Evolutionary conservation across 2,113 vertebrate species (phyloP), one percentile per base, ranked within the genome.

Genomic region (Puntigrus tetrazona): DNA sequence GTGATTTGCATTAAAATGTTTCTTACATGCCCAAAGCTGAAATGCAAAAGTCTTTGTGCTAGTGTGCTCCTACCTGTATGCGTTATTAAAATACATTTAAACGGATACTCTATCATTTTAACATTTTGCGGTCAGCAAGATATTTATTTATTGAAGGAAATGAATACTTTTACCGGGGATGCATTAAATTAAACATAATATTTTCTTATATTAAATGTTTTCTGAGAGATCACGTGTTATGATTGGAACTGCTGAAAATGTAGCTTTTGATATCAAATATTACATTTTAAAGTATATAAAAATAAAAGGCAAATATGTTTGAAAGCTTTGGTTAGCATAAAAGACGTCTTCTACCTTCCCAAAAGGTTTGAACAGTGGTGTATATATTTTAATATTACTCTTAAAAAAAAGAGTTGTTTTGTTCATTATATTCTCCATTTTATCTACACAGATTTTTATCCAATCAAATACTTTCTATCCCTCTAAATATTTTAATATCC

Each of bases 1-100:
- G 90, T 96, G 94, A 94, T 43, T 72, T 43, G 7, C 38, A 72
- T 72, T 41, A 13, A 25, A 70, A 9, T 7, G 5, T 52, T 22
- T 52, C 18, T 36, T 22, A 38, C 5, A 38, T 34, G 18, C 18
- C 38, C 65, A 69, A 69, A 69, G 34, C 18, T 69, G 38, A 52
- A 1, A 50, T 47, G 45, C 13, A 2, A 47, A 67, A 34, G 4
- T 67, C 6, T 65, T 3, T 34, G 36, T 22, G 31, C 65, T 36
- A 36, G 18, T 22, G 18, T 7, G 5, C 63, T 67, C 31, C 8
- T 59, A 25, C n/a, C n/a, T n/a, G n/a, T 45, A 45, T 31, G 34
- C 4, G 1, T 65, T 65, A 29, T 34, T 7, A 18, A 65, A 65
- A 31, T 0, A 10, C 18, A 31, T 8, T 65, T 18, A 18, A 8